Percentiles rank a stretch among this genome's conserved stretches.
phyloP scores from a whole-genome alignment of 92 coral and sea anemone genomes.

The Actinostola sp. region DNA sequence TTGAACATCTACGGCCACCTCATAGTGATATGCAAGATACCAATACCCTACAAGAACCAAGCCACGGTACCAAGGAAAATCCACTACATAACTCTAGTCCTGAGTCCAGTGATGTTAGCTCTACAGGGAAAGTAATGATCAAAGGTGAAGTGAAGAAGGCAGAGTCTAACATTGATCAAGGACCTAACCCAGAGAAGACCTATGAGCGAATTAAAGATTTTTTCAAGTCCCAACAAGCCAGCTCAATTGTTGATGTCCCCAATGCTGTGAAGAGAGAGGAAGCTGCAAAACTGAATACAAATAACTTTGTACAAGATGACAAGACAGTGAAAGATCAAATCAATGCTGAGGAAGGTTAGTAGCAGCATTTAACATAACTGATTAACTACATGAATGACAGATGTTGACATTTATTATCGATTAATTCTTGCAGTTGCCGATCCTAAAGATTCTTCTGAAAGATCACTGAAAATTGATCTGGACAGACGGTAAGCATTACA shows the following conservation, averaged over 20 bases:
- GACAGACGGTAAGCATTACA: slow-evolving; percentile 71
- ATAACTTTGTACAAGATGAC: slow-evolving; percentile 72
- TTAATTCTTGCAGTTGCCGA: background rate
- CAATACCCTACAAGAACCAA: background rate
- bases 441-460: slow-evolving; percentile 1
- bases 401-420: too few relatives aligned
- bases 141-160: slow-evolving; percentile 84
- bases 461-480: slow-evolving; percentile 42
- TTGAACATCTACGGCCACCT: slow-evolving; percentile 19
- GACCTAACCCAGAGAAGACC: slow-evolving; percentile 76
- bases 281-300: slow-evolving; percentile 60
- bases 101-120: slow-evolving; percentile 1
- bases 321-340: slow-evolving; percentile 62
- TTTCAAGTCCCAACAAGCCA: slow-evolving; percentile 90
- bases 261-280: slow-evolving; percentile 87
- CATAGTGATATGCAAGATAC: background rate
- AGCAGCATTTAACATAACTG: background rate
- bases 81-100: background rate
- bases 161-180: slow-evolving; percentile 77
- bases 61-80: background rate
- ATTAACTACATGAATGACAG: background rate
- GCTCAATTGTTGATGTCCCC: slow-evolving; percentile 96
- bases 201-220: slow-evolving; percentile 92
- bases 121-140: slow-evolving; percentile 82
- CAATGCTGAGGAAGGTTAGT: slow-evolving; percentile 70